Conservation (phyloP, 2,797 vertebrate species). For the Mormyrops attenuatus region DNA sequence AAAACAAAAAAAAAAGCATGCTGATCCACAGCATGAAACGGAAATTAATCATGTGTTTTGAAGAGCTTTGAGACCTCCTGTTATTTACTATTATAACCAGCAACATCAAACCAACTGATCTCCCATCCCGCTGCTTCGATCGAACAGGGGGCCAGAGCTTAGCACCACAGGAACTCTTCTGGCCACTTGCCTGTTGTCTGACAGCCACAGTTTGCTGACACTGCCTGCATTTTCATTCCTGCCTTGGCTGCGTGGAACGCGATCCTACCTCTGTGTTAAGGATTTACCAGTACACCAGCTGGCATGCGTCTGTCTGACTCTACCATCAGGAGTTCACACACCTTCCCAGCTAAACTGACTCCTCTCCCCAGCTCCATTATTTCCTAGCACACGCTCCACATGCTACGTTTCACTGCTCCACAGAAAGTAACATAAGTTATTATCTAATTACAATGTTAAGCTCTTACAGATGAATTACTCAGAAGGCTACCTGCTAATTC, state of each 20-base stretch:
- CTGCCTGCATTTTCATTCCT: neutral
- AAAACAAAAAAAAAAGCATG: neutral
- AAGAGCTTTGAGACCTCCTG: neutral
- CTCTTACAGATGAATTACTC: neutral
- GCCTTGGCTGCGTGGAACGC: neutral
- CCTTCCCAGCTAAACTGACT: neutral
- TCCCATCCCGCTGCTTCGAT: neutral
- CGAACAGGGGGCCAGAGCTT: neutral
- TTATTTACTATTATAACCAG: neutral
- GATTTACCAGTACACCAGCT: neutral
- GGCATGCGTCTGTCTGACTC: neutral
- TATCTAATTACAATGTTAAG: neutral
- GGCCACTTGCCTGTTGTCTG: neutral
- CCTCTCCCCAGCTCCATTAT: neutral
- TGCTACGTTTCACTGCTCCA: neutral
- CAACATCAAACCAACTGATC: neutral
- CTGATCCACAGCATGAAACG: neutral
- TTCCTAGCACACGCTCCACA: neutral
- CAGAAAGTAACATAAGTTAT: neutral
- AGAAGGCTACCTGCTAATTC: neutral
- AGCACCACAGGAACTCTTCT: neutral
- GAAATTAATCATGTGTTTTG: neutral
- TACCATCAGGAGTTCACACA: neutral
- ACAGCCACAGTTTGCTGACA: neutral
- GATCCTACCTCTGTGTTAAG: neutral